Conservation (phyloP, 2,113 vertebrate genomes). For the Corythornis cristatus region DNA sequence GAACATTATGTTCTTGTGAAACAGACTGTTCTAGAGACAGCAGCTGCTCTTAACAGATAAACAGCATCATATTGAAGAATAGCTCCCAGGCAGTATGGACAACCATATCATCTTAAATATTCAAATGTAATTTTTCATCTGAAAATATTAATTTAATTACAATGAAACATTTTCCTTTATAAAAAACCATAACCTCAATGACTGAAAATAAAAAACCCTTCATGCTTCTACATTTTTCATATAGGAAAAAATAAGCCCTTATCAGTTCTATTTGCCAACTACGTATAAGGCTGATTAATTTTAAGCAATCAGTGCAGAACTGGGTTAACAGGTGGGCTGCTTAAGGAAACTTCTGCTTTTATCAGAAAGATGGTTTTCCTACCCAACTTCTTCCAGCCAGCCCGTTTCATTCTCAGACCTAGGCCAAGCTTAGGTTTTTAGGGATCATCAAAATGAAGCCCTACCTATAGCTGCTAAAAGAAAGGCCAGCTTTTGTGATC, state of each 20-base stretch:
- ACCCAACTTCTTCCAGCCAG: background rate
- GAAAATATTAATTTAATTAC: constrained; percentile 4
- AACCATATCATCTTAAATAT: background rate
- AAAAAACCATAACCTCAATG: background rate
- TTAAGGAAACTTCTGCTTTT: background rate
- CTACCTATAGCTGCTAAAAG: background rate
- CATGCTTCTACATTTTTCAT: background rate
- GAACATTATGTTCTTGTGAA: background rate
- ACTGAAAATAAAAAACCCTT: background rate
- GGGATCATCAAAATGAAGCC: background rate
- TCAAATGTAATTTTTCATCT: background rate
- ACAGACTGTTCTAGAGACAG: background rate
- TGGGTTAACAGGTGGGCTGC: background rate
- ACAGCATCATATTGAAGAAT: background rate
- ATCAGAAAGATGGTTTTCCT: background rate
- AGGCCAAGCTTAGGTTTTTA: background rate
- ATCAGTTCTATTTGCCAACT: background rate
- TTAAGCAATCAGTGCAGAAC: background rate
- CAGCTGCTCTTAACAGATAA: background rate
- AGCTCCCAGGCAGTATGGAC: background rate
- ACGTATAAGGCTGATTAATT: background rate
- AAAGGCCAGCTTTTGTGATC: background rate
- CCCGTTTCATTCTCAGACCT: background rate
- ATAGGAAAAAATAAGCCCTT: background rate
- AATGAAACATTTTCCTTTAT: background rate